phyloP scores from a whole-genome alignment of 1,140 invertebrate genomes.

The Penaeus indicus region DNA sequence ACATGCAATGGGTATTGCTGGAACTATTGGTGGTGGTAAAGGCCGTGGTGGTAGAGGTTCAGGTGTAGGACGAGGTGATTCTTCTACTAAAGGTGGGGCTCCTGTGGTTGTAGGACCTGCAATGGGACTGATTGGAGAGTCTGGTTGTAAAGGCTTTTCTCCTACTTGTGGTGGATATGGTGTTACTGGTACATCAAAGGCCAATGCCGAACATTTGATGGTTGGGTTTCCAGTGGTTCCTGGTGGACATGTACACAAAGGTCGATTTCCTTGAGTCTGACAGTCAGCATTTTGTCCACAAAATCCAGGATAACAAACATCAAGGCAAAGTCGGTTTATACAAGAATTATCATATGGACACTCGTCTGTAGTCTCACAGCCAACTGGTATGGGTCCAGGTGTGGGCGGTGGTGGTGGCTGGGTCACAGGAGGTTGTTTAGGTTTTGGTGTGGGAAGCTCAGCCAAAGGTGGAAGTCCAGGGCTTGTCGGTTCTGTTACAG shows the following conservation, averaged over 20 bases:
- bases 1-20: conserved; percentile 49
- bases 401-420: conserved; percentile 34
- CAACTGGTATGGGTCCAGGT: conserved; percentile 33
- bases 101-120: conserved; percentile 22
- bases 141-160: conserved; percentile 1
- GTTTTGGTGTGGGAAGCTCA: conserved; percentile 13
- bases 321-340: conserved; percentile 44
- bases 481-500: conserved; percentile 23
- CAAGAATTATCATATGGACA: conserved; percentile 69
- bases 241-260: conserved; percentile 45
- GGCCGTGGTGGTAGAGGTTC: conserved; percentile 18
- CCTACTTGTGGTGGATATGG: conserved; percentile 17
- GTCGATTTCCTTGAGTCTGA: conserved; percentile 58
- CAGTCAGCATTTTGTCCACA: conserved; percentile 63
- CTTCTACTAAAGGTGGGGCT: conserved; percentile 27
- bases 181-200: not conserved
- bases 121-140: conserved; percentile 3
- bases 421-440: conserved; percentile 19
- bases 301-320: conserved; percentile 48
- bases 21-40: conserved; percentile 35
- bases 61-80: conserved; percentile 9
- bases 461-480: conserved; percentile 27
- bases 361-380: conserved; percentile 48
- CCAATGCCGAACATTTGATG: conserved; percentile 49
- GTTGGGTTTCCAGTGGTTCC: conserved; percentile 54